Conservation (phyloP, 2,888 invertebrate genomes). For the Craniophora ligustri region DNA sequence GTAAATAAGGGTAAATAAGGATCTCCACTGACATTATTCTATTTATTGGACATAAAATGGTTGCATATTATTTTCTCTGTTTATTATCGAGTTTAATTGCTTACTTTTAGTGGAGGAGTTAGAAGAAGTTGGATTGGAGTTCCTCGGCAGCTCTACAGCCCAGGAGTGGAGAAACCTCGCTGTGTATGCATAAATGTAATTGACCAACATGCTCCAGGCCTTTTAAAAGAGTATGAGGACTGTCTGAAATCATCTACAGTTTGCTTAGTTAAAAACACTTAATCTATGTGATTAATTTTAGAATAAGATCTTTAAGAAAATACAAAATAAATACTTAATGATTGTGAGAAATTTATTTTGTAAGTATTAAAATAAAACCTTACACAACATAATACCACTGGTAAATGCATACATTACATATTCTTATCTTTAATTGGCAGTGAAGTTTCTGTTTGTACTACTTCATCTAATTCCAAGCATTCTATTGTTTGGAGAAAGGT, state of each 20-base stretch:
- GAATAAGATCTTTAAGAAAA: neutral
- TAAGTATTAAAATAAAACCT: conserved; percentile 15
- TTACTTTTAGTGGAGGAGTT: conserved; percentile 94
- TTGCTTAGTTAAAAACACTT: conserved; percentile 82
- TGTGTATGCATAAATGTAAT: conserved; percentile 94
- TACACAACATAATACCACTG: conserved; percentile 57
- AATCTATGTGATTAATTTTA: no score
- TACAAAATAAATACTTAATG: conserved; percentile 3
- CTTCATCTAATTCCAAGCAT: conserved; percentile 83
- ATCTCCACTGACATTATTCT: no score
- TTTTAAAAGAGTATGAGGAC: conserved; percentile 90
- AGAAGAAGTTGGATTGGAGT: conserved; percentile 96
- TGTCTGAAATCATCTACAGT: conserved; percentile 88
- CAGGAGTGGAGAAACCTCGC: conserved; percentile 90
- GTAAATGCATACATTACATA: conserved; percentile 56
- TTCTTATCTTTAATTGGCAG: conserved; percentile 56
- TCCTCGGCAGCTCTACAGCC: conserved; percentile 94
- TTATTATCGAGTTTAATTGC: no score
- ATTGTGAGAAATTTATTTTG: conserved; percentile 43
- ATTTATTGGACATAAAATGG: no score
- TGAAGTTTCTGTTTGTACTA: conserved; percentile 69
- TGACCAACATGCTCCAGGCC: conserved; percentile 77
- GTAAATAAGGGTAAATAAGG: no score
- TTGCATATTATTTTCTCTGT: no score
- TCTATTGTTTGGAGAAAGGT: conserved; percentile 88